Base-by-base conservation (phyloP, 2,888 invertebrate species). In the Drosophila lutescens region DNA sequence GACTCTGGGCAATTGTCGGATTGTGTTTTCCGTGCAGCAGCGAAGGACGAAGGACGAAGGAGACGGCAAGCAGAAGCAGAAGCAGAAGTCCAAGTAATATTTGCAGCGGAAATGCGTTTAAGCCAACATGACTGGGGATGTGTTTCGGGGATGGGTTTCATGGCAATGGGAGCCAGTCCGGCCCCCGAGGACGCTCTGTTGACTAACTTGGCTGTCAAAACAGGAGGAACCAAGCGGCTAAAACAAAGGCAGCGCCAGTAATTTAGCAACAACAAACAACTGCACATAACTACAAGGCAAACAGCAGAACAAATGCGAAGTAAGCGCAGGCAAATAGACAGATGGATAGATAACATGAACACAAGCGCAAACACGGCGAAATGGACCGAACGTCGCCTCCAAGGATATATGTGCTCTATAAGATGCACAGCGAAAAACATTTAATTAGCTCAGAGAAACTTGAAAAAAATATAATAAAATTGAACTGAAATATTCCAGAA, bases 121-220 rank as follows among this genome's bases (percentile, higher is more conserved):
- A 55, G 68, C 47, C 54, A 68, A 73, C 73, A 61, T 58, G 49
- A 47, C 51, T 32, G 23, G 57, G 51, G 17, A 40, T 20, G 60
- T 34, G 43, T 34, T 6, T 17, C 20, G 20, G 12, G 57, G 30
- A 10, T 17, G 44, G 23, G 2, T 12, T 6, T 8, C 10, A n/a
- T 10, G 43, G 66, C 17, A 63, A 34, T 32, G 47, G 67, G 38
- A 20, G 15, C 15, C 5, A 4, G 53, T 23, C 43, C 20, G n/a
- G 51, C 47, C 41, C 66, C 55, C 32, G 46, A 57, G 69, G 56
- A 73, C 34, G 0, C 67, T 54, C 43, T 71, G 73, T 60, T 81
- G 82, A 85, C 87, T 79, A 73, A 85, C 76, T 87, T 60, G 59
- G 58, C 82, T 85, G 82, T 85, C 86, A 88, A 84, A 89, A 89